phyloP scores from a whole-genome alignment of 2,113 vertebrate species.

The Brachyhypopomus gauderio region DNA sequence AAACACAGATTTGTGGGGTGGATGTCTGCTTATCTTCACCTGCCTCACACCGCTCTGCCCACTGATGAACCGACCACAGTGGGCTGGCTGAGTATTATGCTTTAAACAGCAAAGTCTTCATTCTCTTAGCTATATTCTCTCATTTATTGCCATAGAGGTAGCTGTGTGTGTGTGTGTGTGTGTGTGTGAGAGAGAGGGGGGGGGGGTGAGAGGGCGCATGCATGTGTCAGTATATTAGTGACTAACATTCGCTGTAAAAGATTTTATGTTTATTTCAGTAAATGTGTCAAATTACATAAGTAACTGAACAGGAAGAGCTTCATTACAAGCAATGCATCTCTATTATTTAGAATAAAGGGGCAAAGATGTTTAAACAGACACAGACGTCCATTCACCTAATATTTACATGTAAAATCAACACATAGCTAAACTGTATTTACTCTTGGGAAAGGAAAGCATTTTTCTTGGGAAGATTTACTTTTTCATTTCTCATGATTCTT shows the following conservation, averaged over 20 bases:
- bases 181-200: background rate
- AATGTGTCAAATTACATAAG: background rate
- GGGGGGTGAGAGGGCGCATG: background rate
- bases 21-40: too few species aligned
- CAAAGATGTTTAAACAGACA: background rate
- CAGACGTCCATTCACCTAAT: too few species aligned
- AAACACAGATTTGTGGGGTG: too few species aligned
- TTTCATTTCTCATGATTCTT: background rate
- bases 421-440: background rate
- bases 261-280: constrained; percentile 12
- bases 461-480: background rate
- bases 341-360: background rate
- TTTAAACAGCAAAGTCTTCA: too few species aligned
- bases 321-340: background rate
- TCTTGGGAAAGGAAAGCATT: background rate
- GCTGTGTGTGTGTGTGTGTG: background rate
- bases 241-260: background rate
- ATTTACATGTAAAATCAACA: background rate
- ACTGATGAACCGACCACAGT: too few species aligned
- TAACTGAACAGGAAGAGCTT: background rate
- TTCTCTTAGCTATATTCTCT: too few species aligned
- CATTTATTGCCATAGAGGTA: background rate
- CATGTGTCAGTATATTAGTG: background rate
- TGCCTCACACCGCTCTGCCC: too few species aligned
- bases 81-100: too few species aligned